A percentile compares a stretch with the other conserved stretches of the same genome.
These are phyloP conservation scores for Embiotoca jacksoni DNA, from an alignment of 2,113 vertebrate genomes.

Conservation along the genomic window DNA sequence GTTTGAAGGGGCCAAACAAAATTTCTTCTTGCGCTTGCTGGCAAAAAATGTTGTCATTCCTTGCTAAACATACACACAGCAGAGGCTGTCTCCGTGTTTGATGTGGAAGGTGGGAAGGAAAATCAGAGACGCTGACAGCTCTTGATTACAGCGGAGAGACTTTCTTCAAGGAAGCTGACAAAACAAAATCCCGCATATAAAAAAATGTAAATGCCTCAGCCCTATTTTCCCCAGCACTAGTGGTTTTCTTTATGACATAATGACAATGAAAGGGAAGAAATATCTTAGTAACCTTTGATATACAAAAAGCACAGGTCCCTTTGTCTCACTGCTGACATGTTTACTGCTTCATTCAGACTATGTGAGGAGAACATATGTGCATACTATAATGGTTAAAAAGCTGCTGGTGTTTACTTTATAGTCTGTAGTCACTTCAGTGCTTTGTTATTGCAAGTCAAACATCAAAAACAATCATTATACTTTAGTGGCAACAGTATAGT, in stretches of 20 bases:
- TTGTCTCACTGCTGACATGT: not conserved
- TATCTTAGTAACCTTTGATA: not conserved
- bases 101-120: slow-evolving; percentile 22
- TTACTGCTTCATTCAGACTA: not conserved
- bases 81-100: not conserved
- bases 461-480: slow-evolving; percentile 49
- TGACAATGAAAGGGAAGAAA: slow-evolving; percentile 1
- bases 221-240: not conserved
- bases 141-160: slow-evolving; percentile 30
- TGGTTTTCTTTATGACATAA: slow-evolving; percentile 4
- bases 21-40: not conserved
- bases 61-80: not conserved
- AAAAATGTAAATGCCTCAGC: not conserved
- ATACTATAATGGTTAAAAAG: not conserved
- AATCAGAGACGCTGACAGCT: slow-evolving; percentile 12
- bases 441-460: slow-evolving; percentile 15
- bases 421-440: slow-evolving; percentile 1
- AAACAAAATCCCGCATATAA: slow-evolving; percentile 27
- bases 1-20: not conserved
- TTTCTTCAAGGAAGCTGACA: slow-evolving; percentile 20
- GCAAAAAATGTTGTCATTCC: not conserved
- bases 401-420: not conserved
- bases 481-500: slow-evolving; percentile 23
- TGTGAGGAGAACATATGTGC: not conserved
- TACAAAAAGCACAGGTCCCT: not conserved